phyloP scores from a whole-genome alignment of 2,888 invertebrate genomes.

The Cheilosia soror region DNA sequence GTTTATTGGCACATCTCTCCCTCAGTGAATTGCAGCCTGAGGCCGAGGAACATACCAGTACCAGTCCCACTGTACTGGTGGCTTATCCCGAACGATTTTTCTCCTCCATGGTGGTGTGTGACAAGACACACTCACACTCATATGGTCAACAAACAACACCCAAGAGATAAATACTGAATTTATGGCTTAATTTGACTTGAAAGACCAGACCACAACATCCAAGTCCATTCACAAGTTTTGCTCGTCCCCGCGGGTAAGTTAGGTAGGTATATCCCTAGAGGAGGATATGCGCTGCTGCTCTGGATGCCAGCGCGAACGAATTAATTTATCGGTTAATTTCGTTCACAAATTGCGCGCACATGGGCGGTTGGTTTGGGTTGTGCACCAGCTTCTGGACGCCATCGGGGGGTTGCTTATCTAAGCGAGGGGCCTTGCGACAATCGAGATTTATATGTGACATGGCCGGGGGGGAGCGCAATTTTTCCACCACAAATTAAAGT shows the following conservation, averaged over 20 bases:
- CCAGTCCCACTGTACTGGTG: slow-evolving; percentile 15
- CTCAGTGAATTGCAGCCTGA: slow-evolving; percentile 3
- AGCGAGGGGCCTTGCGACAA: slow-evolving; percentile 18
- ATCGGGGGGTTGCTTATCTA: slow-evolving; percentile 57
- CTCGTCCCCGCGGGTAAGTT: slow-evolving; percentile 43
- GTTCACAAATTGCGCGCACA: slow-evolving; percentile 82
- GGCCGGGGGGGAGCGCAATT: slow-evolving; percentile 38
- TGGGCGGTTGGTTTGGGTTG: slow-evolving; percentile 78
- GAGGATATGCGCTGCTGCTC: slow-evolving; percentile 14
- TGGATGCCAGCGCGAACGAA: slow-evolving; percentile 69
- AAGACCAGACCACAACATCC: slow-evolving; percentile 76
- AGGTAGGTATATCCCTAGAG: neutral
- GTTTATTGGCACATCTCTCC: slow-evolving; percentile 71
- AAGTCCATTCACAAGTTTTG: slow-evolving; percentile 75
- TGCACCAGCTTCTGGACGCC: slow-evolving; percentile 44
- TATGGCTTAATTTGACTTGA: slow-evolving; percentile 83
- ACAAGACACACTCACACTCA: slow-evolving; percentile 26
- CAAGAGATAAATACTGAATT: slow-evolving; percentile 83
- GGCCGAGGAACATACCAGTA: slow-evolving; percentile 8
- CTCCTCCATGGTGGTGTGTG: slow-evolving; percentile 34
- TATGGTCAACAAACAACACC: slow-evolving; percentile 82
- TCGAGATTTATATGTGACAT: slow-evolving; percentile 69
- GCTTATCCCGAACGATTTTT: slow-evolving; percentile 65
- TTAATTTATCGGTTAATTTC: slow-evolving; percentile 83
- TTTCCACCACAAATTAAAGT: slow-evolving; percentile 61